Conservation (phyloP, 2,888 invertebrate species). For the Macropis europaea region DNA sequence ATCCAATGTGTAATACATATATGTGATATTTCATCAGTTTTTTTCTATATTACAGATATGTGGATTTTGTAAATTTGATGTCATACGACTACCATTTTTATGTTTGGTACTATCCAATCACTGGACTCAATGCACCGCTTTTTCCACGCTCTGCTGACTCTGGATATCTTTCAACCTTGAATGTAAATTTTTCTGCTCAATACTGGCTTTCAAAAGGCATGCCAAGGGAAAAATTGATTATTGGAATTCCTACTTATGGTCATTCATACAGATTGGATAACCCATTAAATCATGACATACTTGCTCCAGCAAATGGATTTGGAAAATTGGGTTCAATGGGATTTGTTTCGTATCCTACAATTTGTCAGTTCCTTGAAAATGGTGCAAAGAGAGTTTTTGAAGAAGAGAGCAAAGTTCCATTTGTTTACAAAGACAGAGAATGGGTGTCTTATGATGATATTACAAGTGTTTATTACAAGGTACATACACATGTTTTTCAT, state of each 20-base stretch:
- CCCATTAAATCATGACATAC: slow-evolving; percentile 84
- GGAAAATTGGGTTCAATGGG: slow-evolving; percentile 86
- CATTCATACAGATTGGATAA: slow-evolving; percentile 85
- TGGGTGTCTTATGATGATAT: slow-evolving; percentile 93
- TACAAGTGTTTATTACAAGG: slow-evolving; percentile 82
- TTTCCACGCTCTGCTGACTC: slow-evolving; percentile 83
- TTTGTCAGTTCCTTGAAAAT: slow-evolving; percentile 85
- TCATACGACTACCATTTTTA: slow-evolving; percentile 94
- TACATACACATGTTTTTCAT: slow-evolving; percentile 7
- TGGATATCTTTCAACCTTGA: slow-evolving; percentile 86
- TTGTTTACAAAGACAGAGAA: slow-evolving; percentile 85
- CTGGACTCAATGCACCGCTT: slow-evolving; percentile 92
- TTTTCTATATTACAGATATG: slow-evolving; percentile 81
- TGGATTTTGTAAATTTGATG: slow-evolving; percentile 95
- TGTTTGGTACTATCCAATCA: slow-evolving; percentile 88
- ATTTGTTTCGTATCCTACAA: slow-evolving; percentile 86
- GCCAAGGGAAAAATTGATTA: slow-evolving; percentile 87
- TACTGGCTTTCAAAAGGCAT: slow-evolving; percentile 88
- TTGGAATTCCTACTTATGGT: slow-evolving; percentile 94
- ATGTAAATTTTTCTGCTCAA: slow-evolving; percentile 90
- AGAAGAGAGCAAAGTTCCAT: slow-evolving; percentile 87
- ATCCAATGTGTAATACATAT: slow-evolving; percentile 82
- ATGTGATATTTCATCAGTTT: background rate
- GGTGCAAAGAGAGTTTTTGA: slow-evolving; percentile 84
- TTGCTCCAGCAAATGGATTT: slow-evolving; percentile 86